Base-by-base conservation (phyloP, 2,888 invertebrate species). In the Drosophila colorata region DNA sequence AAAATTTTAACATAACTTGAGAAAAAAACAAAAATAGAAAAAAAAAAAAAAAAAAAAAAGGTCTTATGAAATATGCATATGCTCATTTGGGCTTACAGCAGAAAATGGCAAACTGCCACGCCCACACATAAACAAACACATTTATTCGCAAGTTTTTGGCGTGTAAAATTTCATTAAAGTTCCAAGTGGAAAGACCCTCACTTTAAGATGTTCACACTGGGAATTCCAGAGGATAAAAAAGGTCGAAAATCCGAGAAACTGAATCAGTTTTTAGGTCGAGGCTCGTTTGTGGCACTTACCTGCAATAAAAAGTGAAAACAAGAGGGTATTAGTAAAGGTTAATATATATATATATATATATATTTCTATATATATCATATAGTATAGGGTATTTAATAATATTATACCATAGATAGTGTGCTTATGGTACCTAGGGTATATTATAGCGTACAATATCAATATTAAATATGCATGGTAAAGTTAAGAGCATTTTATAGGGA, bases 31-130 rank as follows among this genome's bases (percentile, higher is more conserved):
- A 33, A 60, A 49, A 46, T 23, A 64, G 31, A 40, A 65, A 60
- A 61, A 68, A 33, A 41, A 56, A 53, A 71, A 37, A 35, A 48
- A 41, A 61, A 35, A 49, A 55, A 67, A 73, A 78, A 70, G 87
- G 83, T 73, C 79, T 70, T 84, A 85, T 83, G 78, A 83, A 83
- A 87, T 83, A 87, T 83, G 87, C 83, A 83, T 83, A 85, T 87
- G 85, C 87, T 83, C 85, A 83, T 81, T 83, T 78, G 75, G 68
- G 69, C 67, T 68, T 56, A 74, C 65, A 59, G 59, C 43, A 44
- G 16, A 40, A 61, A 69, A 51, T 58, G 60, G 60, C 58, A 73
- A 61, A 52, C 28, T 44, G 59, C 37, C 44, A 63, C 64, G 44
- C 52, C 46, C 53, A 52, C 48, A 35, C 38, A 64, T 51, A 23